A percentile compares a stretch with the other conserved stretches of the same genome.
Conservation (phyloP, 1,140 invertebrate species). For the Amphibalanus amphitrite region DNA sequence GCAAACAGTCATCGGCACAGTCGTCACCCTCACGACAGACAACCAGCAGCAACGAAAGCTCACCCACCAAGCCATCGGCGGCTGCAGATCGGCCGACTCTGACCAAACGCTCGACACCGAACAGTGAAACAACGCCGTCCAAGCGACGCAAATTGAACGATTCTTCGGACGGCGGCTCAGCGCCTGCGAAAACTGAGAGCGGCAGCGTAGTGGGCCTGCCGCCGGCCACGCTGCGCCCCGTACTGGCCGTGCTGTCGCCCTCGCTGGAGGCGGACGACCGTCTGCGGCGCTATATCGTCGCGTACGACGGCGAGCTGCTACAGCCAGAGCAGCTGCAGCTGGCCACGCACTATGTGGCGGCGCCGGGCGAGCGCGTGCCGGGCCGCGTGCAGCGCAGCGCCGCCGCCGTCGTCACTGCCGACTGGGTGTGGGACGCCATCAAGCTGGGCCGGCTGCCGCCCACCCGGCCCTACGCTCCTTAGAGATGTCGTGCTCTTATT, state of each 20-base stretch:
- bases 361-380: neutral
- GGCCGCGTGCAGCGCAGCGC: neutral
- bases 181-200: neutral
- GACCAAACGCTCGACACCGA: too few relatives aligned
- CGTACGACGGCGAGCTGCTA: conserved; percentile 10
- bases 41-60: neutral
- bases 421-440: neutral
- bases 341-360: conserved; percentile 8
- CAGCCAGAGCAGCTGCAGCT: conserved; percentile 1
- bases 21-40: too few relatives aligned
- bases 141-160: too few relatives aligned
- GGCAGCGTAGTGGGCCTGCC: neutral
- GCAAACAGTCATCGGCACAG: too few relatives aligned
- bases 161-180: neutral
- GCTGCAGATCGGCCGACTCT: too few relatives aligned
- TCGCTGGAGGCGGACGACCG: neutral
- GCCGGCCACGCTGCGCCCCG: neutral
- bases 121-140: too few relatives aligned
- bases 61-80: neutral
- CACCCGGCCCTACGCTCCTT: too few relatives aligned
- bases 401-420: neutral
- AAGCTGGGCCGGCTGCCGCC: neutral
- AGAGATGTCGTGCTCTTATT: too few relatives aligned
- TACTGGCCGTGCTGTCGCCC: neutral
- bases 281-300: conserved; percentile 9